Conservation (phyloP, 2,113 vertebrate species). For the Terrapene triunguis region DNA sequence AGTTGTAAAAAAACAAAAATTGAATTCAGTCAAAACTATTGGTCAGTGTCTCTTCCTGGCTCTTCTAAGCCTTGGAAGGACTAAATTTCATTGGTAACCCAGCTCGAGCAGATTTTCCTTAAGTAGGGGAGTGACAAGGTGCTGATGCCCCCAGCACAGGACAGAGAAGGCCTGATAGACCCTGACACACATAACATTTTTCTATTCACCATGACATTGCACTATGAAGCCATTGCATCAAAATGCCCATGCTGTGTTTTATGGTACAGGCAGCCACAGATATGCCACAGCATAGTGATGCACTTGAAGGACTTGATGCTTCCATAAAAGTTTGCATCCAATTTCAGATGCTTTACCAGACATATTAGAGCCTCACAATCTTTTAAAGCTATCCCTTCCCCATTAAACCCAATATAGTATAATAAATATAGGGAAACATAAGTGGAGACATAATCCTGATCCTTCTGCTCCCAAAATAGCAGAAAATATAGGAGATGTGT, state of each 20-base stretch:
- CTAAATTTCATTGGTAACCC: background rate
- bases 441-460: background rate
- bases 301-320: background rate
- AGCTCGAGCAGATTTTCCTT: background rate
- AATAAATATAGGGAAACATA: background rate
- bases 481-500: background rate
- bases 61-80: background rate
- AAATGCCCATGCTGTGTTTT: background rate
- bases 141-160: background rate
- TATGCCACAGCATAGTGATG: fast-evolving
- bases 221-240: background rate
- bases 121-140: background rate
- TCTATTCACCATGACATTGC: background rate
- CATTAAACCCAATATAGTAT: fast-evolving
- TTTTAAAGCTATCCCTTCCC: background rate
- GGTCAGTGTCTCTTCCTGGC: background rate
- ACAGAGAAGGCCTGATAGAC: background rate
- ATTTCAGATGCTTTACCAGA: background rate
- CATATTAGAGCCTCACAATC: background rate
- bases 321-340: background rate
- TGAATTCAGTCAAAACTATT: background rate
- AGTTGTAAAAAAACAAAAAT: background rate
- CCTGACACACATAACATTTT: background rate
- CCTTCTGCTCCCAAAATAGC: background rate
- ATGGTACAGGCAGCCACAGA: fast-evolving